phyloP scores from a whole-genome alignment of 1,140 invertebrate genomes.

The Calliopsis andreniformis region DNA sequence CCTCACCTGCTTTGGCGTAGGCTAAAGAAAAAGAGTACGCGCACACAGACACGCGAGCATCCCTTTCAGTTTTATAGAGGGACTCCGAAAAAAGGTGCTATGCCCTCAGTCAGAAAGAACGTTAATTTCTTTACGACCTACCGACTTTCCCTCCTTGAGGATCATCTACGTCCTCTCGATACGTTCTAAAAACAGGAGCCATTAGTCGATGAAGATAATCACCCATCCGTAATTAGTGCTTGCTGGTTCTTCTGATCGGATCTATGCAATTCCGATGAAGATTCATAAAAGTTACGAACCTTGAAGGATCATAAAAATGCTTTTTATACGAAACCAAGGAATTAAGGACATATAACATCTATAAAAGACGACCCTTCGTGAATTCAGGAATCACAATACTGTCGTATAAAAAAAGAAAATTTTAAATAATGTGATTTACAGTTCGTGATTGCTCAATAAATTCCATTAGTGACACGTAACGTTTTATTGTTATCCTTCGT shows the following conservation, averaged over 20 bases:
- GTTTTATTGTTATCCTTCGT: not conserved
- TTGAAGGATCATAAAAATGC: not conserved
- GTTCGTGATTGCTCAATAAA: not conserved
- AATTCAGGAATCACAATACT: not conserved
- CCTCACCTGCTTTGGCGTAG: constrained; percentile 65
- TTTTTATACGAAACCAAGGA: not conserved
- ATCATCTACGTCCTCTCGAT: not conserved
- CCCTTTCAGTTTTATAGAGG: not conserved
- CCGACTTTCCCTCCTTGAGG: not conserved
- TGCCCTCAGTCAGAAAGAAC: not conserved
- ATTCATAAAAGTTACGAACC: not conserved
- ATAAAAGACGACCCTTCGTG: no score
- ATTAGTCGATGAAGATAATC: constrained; percentile 41
- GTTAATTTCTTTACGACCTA: not conserved
- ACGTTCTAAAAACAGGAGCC: not conserved
- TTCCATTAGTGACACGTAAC: not conserved
- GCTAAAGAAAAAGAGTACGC: constrained; percentile 7
- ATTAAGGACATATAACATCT: no score
- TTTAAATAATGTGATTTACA: not conserved
- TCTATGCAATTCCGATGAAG: not conserved
- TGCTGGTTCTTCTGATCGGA: not conserved
- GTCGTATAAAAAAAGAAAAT: no score
- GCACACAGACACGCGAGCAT: not conserved
- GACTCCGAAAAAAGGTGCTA: not conserved
- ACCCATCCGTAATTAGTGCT: constrained; percentile 33